Base-by-base conservation (phyloP, 2,888 invertebrate species). In the Lagria hirta region DNA sequence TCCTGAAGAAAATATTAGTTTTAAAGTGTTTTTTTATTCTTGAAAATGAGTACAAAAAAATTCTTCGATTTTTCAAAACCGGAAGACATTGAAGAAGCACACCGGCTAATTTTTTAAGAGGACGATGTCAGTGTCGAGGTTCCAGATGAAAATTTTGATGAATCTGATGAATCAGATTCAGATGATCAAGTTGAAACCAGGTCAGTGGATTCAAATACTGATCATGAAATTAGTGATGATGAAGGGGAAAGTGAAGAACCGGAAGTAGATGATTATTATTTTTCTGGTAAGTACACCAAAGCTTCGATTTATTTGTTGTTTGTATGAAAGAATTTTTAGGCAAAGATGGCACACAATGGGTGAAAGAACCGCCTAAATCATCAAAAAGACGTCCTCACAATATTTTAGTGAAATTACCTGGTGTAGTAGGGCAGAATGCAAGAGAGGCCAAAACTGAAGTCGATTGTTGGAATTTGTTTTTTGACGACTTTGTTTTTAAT, bases 391-490 rank as follows among this genome's bases (percentile, higher is more conserved):
- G 16, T 12, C 23, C 20, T 6, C 30, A 30, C 12, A 30, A 30
- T 17, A 30, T 18, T 30, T 8, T 30, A n/a, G 4, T 18, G 10
- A 34, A 34, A 11, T 22, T 34, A 8, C 23, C 34, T 3, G 34
- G 34, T 5, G 24, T 34, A 17, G 24, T 34, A n/a, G 40, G 40
- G 17, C 33, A 40, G 24, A 11, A 2, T 12, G 43, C 38, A 4
- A 48, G 7, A 28, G 24, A 22, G 13, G 40, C 44, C 13, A 44
- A 48, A 26, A 45, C 29, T 11, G 29, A 32, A 38, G 10, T 18
- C 8, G 40, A 44, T 11, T 48, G 37, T 38, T 48, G 43, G 48
- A 26, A 23, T 14, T 15, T 45, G 17, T 41, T 45, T 41, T 45
- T 45, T 20, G 10, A 3, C 12, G 28, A 45, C 6, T 3, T 7